Percentiles rank a stretch among this genome's conserved stretches.
Conservation (phyloP, 2,888 invertebrate species). For the Argyresthia albistria region DNA sequence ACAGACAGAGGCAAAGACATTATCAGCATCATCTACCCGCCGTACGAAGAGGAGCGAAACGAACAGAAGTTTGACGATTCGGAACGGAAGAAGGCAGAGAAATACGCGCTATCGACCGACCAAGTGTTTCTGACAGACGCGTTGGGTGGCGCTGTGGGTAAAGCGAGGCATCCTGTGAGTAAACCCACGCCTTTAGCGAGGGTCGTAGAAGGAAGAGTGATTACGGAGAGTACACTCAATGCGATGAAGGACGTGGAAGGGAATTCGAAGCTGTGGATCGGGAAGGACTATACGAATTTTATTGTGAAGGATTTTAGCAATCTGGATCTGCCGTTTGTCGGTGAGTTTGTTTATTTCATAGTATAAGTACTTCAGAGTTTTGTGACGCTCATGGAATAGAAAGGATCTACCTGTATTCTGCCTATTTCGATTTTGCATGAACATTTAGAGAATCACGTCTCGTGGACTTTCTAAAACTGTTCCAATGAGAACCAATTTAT, state of each 20-base stretch:
- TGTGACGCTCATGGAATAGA: no score
- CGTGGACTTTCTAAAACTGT: no score
- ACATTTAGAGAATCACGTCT: no score
- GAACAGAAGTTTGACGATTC: conserved; percentile 58
- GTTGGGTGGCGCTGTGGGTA: conserved; percentile 16
- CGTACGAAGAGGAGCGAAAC: conserved; percentile 50
- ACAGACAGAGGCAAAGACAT: conserved; percentile 58
- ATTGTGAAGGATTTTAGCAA: conserved; percentile 95
- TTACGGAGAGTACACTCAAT: conserved; percentile 46
- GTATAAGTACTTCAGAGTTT: no score
- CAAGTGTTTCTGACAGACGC: conserved; percentile 51
- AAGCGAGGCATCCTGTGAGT: conserved; percentile 23
- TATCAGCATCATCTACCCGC: conserved; percentile 57
- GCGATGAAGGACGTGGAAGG: conserved; percentile 66
- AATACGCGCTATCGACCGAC: conserved; percentile 54
- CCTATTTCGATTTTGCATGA: no score
- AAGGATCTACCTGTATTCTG: no score
- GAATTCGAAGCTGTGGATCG: conserved; percentile 92
- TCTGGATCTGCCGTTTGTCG: conserved; percentile 86
- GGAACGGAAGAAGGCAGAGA: conserved; percentile 58
- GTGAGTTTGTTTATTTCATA: no score
- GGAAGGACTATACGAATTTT: conserved; percentile 97
- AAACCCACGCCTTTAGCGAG: conserved; percentile 48
- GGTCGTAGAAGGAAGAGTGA: conserved; percentile 49
- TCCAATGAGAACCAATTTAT: no score